A percentile compares a stretch with the other conserved stretches of the same genome.
Conservation (phyloP, 1,140 invertebrate species). For the Trachelipus rathkii region DNA sequence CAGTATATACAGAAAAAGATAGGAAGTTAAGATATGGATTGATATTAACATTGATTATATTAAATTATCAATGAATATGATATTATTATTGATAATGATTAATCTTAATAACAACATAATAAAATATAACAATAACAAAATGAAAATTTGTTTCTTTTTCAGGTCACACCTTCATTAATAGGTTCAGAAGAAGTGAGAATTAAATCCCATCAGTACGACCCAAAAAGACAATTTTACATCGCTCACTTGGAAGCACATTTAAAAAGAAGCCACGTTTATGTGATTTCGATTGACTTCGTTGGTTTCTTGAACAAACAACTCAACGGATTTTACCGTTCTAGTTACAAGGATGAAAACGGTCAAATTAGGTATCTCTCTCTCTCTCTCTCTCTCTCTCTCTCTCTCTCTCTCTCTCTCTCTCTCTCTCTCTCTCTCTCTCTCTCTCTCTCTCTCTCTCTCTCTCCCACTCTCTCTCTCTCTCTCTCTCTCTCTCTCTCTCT, state of each 20-base stretch:
- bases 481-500: neutral
- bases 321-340: slow-evolving; percentile 89
- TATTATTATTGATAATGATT: too few relatives aligned
- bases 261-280: slow-evolving; percentile 64
- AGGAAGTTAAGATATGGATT: too few relatives aligned
- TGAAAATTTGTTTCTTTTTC: too few relatives aligned
- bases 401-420: neutral
- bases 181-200: neutral
- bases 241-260: slow-evolving; percentile 58
- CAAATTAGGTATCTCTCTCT: neutral
- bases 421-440: neutral
- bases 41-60: too few relatives aligned
- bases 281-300: slow-evolving; percentile 67
- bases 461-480: neutral
- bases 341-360: slow-evolving; percentile 58
- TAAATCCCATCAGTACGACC: slow-evolving; percentile 53
- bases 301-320: slow-evolving; percentile 88
- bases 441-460: neutral
- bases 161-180: too few relatives aligned
- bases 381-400: neutral
- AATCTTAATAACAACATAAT: too few relatives aligned
- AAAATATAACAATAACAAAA: too few relatives aligned
- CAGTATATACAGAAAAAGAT: too few relatives aligned
- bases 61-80: too few relatives aligned
- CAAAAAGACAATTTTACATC: slow-evolving; percentile 67